These are phyloP conservation scores for Drymodes brunneopygia DNA, from an alignment of 2,113 vertebrate species.

Conservation along the genomic window DNA sequence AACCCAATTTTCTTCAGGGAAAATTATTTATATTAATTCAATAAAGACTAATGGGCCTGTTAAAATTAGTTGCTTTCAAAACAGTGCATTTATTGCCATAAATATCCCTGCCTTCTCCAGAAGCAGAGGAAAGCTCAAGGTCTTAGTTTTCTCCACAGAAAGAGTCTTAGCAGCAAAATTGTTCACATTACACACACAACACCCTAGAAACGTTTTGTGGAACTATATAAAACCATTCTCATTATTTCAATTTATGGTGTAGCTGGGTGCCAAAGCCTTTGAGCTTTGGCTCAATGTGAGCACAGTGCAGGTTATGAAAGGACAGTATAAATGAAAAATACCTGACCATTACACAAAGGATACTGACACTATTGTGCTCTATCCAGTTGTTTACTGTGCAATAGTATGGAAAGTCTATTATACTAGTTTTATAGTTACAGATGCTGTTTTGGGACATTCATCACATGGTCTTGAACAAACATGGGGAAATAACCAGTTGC, in stretches of 20 bases:
- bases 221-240: conserved; percentile 9
- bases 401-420: not conserved
- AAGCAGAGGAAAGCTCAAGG: not conserved
- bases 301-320: not conserved
- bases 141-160: not conserved
- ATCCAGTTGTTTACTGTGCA: not conserved
- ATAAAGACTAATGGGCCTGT: not conserved
- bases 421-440: conserved; percentile 13
- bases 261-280: conserved; percentile 14
- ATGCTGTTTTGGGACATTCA: not conserved
- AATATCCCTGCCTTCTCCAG: not conserved
- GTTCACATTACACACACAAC: not conserved
- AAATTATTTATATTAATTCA: conserved; percentile 3
- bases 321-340: conserved; percentile 16
- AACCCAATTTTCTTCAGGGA: not conserved
- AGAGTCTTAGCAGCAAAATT: not conserved
- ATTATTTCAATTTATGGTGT: conserved; percentile 48
- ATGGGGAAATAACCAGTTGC: not conserved
- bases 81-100: not conserved
- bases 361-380: not conserved
- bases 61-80: conserved; percentile 10
- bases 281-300: conserved; percentile 12
- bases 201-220: not conserved
- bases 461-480: conserved; percentile 16
- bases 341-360: not conserved